phyloP scores from a whole-genome alignment of 2,113 vertebrate species.

The Sakesphorus luctuosus region DNA sequence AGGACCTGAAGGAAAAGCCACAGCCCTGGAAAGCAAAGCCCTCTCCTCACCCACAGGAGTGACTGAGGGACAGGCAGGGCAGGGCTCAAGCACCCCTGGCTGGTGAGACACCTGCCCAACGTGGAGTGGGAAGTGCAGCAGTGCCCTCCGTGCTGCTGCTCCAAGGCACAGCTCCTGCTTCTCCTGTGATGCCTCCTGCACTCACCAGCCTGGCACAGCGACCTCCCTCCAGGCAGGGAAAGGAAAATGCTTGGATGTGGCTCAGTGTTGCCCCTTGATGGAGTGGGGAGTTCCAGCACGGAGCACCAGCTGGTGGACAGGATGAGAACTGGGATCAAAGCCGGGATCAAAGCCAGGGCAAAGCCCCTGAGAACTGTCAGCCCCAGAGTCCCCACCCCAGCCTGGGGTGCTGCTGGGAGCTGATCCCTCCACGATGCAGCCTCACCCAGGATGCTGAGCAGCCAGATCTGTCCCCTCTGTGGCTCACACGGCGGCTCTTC shows the following conservation, averaged over 20 bases:
- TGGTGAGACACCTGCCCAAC: not conserved
- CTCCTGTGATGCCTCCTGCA: not conserved
- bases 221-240: not conserved
- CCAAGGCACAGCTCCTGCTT: not conserved
- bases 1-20: not conserved
- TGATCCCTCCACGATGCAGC: not conserved
- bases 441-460: not conserved
- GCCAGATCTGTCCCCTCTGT: not conserved
- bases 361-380: not conserved
- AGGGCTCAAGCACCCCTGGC: not conserved
- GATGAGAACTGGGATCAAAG: conserved; percentile 5
- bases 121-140: not conserved
- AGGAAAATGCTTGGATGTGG: not conserved
- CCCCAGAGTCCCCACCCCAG: not conserved
- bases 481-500: fast-evolving
- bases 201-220: not conserved
- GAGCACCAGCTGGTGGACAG: not conserved
- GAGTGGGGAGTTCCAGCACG: not conserved
- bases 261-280: not conserved
- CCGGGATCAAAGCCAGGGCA: not conserved
- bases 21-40: not conserved
- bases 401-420: not conserved
- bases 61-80: not conserved
- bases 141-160: not conserved
- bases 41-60: not conserved